Evolutionary conservation across 2,113 vertebrate genomes (phyloP).

Genomic region (Choloepus hoffmanni): DNA sequence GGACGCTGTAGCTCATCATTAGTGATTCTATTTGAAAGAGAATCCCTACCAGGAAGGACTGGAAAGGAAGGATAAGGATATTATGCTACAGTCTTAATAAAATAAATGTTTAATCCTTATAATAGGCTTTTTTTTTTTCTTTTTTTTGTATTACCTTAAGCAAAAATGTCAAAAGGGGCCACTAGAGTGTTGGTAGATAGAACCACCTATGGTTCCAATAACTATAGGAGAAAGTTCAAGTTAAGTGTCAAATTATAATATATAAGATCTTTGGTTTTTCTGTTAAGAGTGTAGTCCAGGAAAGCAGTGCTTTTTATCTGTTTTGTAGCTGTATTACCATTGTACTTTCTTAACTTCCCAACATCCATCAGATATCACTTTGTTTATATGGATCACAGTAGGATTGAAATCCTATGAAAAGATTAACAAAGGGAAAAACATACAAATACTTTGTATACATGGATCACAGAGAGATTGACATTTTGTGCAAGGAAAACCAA

Average conservation of each 20-base stretch:
- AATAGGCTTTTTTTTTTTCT: not conserved
- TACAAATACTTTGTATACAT: not conserved
- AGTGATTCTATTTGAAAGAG: not conserved
- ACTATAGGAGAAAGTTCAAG: not conserved
- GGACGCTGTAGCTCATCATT: too few relatives aligned
- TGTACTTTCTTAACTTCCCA: not conserved
- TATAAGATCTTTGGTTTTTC: not conserved
- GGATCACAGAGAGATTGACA: slow-evolving; percentile 48
- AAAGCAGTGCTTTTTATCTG: not conserved
- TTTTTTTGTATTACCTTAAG: not conserved
- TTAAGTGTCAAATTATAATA: not conserved
- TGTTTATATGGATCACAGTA: not conserved
- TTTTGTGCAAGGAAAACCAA: slow-evolving; percentile 33
- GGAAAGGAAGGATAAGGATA: not conserved
- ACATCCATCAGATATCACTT: not conserved
- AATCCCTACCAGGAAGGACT: not conserved
- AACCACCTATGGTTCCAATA: not conserved
- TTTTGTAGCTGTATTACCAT: not conserved
- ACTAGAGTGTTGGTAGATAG: not conserved
- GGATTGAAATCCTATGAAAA: not conserved
- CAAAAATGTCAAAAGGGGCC: not conserved
- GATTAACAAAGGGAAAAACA: not conserved
- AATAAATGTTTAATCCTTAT: not conserved
- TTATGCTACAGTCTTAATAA: not conserved
- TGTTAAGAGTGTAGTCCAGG: not conserved